Evolutionary conservation across 2,888 invertebrate genomes (phyloP).

Genomic region (Andricus curvator): DNA sequence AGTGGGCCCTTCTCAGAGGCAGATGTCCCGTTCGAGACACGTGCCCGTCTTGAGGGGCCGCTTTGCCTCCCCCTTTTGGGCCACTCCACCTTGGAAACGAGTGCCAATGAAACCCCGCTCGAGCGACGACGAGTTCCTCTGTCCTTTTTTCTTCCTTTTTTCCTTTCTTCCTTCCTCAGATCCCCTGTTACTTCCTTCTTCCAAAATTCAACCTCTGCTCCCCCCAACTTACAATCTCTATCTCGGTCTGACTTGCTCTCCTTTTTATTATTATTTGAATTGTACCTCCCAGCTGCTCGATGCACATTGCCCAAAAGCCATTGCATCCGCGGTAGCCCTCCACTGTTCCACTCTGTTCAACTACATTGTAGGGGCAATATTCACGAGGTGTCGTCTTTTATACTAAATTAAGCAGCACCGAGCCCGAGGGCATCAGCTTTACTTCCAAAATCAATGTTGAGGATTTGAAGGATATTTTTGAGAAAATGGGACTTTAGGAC

Average conservation of each 20-base stretch:
- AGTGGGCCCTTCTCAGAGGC: constrained; percentile 71
- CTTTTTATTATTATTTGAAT: constrained; percentile 37
- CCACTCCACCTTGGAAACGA: constrained; percentile 49
- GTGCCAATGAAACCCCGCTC: constrained; percentile 57
- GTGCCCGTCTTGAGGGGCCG: constrained; percentile 62
- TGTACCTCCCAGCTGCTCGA: constrained; percentile 37
- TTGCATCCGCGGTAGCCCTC: constrained; percentile 38
- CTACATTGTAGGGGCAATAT: constrained; percentile 41
- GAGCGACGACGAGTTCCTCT: constrained; percentile 41
- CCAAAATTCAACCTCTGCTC: constrained; percentile 37
- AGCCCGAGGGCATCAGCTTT: not conserved
- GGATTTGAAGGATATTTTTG: too few species aligned
- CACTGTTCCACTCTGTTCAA: constrained; percentile 19
- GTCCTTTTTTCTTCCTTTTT: constrained; percentile 47
- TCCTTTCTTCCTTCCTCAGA: constrained; percentile 43
- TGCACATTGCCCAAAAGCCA: constrained; percentile 38
- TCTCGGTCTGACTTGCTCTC: not conserved
- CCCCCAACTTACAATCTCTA: constrained; percentile 46
- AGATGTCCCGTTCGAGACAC: constrained; percentile 68
- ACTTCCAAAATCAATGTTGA: not conserved
- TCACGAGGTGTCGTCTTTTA: constrained; percentile 33
- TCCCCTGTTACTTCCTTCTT: constrained; percentile 41
- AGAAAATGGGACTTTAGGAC: not conserved
- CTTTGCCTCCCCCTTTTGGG: constrained; percentile 45
- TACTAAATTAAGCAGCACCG: not conserved